A percentile compares a stretch with the other conserved stretches of the same genome.
Conservation (phyloP, 2,888 invertebrate genomes). For the Dusona sp. region DNA sequence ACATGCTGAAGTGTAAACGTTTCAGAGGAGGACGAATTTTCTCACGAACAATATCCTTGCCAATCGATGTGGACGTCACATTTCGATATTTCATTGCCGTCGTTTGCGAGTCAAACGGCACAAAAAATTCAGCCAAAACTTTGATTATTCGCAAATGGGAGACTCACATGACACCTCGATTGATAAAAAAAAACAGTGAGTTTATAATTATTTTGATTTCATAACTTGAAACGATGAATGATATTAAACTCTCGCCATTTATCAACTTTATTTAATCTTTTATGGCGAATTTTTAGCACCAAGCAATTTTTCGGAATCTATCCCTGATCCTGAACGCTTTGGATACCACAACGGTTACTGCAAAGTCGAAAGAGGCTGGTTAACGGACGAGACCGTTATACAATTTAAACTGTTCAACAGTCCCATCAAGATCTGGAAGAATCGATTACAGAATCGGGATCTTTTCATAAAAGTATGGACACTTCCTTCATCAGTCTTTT, state of each 20-base stretch:
- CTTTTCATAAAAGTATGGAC: slow-evolving; percentile 89
- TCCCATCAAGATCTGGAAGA: slow-evolving; percentile 92
- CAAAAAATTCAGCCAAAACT: slow-evolving; percentile 83
- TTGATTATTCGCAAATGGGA: slow-evolving; percentile 93
- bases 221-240: neutral
- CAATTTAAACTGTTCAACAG: slow-evolving; percentile 94
- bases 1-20: slow-evolving; percentile 64
- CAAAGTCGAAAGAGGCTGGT: slow-evolving; percentile 92
- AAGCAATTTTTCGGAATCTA: slow-evolving; percentile 78
- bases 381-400: slow-evolving; percentile 92
- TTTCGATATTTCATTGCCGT: slow-evolving; percentile 93
- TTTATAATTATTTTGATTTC: slow-evolving; percentile 45
- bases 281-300: slow-evolving; percentile 73
- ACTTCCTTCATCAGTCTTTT: neutral
- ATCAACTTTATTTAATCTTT: neutral
- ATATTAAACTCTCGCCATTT: neutral
- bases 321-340: slow-evolving; percentile 88
- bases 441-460: slow-evolving; percentile 88
- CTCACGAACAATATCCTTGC: slow-evolving; percentile 88
- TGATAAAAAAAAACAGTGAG: slow-evolving; percentile 86
- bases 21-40: slow-evolving; percentile 79
- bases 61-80: slow-evolving; percentile 88
- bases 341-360: slow-evolving; percentile 87
- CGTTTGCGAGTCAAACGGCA: slow-evolving; percentile 87
- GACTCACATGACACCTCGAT: slow-evolving; percentile 89